Evolutionary conservation across 1,140 invertebrate genomes (phyloP), one percentile per base, ranked within the genome.

Genomic region (Drosophila gunungcola): DNA sequence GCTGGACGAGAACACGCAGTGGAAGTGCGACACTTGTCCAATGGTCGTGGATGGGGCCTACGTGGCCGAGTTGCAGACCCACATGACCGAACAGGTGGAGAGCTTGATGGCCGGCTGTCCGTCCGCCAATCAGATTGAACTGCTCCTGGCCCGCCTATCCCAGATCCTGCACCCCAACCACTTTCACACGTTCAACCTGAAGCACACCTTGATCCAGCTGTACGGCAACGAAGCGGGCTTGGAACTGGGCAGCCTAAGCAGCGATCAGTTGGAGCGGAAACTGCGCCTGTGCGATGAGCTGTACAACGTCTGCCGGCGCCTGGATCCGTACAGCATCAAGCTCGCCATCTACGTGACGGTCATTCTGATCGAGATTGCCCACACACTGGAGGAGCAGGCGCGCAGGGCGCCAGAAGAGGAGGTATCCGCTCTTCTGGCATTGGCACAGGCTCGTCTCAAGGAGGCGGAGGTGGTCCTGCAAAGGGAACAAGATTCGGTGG

Each of bases 151-250:
- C 12, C 95, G 95, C 46, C 83, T 96, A 16, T 93, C 94, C 25
- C 94, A 94, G 25, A 94, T 96, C 75, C 92, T 97, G 42, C 96
- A 97, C 93, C 95, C 95, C 0, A 95, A 96, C 85, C 96, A 97
- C 92, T 97, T 97, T 90, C 96, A 96, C 80, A 94, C 96, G 68
- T 96, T 96, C 77, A 94, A 95, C 3, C 93, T 97, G 11, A 95
- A 96, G 78, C 97, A 97, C 92, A 96, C 96, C 0, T 91, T 97
- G 38, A 93, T 97, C 16, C 96, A 97, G 82, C 83, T 97, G 4
- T 96, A 96, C 83, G 95, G 95, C 11, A 93, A 95, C 65, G 95
- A 96, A 72, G 91, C 93, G 21, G 94, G 94, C 27, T 94, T 94
- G 74, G 92, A 93, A 55, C 89, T 93, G n/a, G 73, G 89, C n/a